Evolutionary conservation across 2,113 vertebrate species (phyloP).

Genomic region (Rousettus leschenaultii): DNA sequence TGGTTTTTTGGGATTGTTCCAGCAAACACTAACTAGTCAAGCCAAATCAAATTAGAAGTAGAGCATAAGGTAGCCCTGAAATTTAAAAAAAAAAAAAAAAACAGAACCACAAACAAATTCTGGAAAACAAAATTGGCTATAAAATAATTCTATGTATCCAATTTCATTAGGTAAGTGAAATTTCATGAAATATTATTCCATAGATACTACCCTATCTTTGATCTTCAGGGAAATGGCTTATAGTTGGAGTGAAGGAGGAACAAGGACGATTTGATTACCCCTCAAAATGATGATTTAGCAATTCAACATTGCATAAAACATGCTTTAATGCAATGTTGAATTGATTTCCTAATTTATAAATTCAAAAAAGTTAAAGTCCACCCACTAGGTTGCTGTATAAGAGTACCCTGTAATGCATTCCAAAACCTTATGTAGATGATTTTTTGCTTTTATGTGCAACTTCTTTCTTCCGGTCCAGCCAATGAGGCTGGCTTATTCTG

Average conservation of each 20-base stretch:
- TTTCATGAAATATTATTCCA: not conserved
- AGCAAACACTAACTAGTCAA: not conserved
- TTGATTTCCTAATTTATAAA: slow-evolving; percentile 64
- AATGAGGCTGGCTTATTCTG: not conserved
- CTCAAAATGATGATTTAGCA: slow-evolving; percentile 61
- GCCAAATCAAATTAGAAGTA: not conserved
- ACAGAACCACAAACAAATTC: not conserved
- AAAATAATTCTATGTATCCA: not conserved
- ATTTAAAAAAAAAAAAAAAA: not conserved
- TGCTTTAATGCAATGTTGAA: slow-evolving; percentile 48
- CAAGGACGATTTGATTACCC: slow-evolving; percentile 24
- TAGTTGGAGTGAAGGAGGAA: not conserved
- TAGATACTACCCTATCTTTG: not conserved
- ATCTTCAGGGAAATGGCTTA: slow-evolving; percentile 30
- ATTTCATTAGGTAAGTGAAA: slow-evolving; percentile 17
- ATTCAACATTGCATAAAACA: slow-evolving; percentile 42
- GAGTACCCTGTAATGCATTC: not conserved
- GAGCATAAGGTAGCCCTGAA: not conserved
- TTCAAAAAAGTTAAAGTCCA: slow-evolving; percentile 27
- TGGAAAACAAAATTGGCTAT: not conserved
- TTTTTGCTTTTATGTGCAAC: not conserved
- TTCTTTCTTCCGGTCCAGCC: not conserved
- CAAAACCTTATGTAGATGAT: not conserved
- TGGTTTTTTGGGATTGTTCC: not conserved
- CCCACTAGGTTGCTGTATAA: not conserved